Evolutionary conservation across 2,888 invertebrate species (phyloP), one percentile per base, ranked within the genome.

Genomic region (Drosophila paranaensis): DNA sequence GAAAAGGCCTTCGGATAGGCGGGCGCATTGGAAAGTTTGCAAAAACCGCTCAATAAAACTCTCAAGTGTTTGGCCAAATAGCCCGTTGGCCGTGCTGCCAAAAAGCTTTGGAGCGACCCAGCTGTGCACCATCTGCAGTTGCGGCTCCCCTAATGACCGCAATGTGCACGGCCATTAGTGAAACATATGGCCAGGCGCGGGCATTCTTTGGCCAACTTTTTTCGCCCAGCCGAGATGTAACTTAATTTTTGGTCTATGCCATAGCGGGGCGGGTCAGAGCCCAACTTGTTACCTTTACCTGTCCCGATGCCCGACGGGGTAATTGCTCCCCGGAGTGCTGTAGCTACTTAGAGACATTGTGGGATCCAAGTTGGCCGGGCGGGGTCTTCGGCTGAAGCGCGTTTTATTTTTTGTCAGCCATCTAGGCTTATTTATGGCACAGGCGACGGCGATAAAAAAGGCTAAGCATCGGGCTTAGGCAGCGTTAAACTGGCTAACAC

Each of bases 131-230:
- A 77, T 74, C 71, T 78, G 78, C 63, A 74, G 53, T 40, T 48
- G 58, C 39, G 58, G 39, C 61, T 60, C 68, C 68, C 77, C 87
- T 86, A 88, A 86, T 88, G 86, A 82, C 87, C 84, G 74, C 83
- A 88, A 80, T 86, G 86, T 80, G 85, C 86, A 83, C 84, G 72
- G 81, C 87, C 89, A 86, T 86, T 86, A 86, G 86, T 77, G 84
- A 81, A 88, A 86, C 86, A 86, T 86, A 86, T 86, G 88, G 86
- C 88, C 63, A 35, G 50, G 48, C 61, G 48, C 60, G 45, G 46
- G 53, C 51, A 64, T 81, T 74, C 77, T 64, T 77, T 71, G 74
- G 71, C 84, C 68, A 86, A 84, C 65, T 88, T 88, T 78, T 61
- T 82, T 73, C 60, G 73, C 54, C 62, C 55, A 54, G 62, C 67